phyloP scores from a whole-genome alignment of 2,888 invertebrate genomes.

The Abrostola tripartita region DNA sequence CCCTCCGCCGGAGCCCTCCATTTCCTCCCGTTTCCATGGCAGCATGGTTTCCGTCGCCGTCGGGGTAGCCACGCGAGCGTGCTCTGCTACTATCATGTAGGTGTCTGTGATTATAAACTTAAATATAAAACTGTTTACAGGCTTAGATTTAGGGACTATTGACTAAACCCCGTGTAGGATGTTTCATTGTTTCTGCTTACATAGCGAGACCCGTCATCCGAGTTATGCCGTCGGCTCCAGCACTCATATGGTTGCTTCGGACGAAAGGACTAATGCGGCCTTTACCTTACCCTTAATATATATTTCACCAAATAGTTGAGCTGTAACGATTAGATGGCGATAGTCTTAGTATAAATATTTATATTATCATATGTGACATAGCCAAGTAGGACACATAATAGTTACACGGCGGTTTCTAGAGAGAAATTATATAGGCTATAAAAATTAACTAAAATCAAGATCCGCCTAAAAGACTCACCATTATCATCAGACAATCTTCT shows the following conservation, averaged over 20 bases:
- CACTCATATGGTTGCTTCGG: background rate
- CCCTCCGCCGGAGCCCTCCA: constrained; percentile 90
- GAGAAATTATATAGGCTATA: too few species aligned
- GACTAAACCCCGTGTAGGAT: background rate
- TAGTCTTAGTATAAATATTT: too few species aligned
- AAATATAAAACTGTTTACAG: constrained; percentile 10
- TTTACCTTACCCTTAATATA: too few species aligned
- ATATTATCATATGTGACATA: too few species aligned
- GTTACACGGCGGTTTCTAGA: too few species aligned
- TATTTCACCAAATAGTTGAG: too few species aligned
- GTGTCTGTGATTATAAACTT: constrained; percentile 66
- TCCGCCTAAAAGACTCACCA: constrained; percentile 63
- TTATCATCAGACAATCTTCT: constrained; percentile 83
- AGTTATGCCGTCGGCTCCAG: background rate
- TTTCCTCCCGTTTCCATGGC: constrained; percentile 97
- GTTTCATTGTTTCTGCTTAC: background rate
- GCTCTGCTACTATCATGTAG: constrained; percentile 88
- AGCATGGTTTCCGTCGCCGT: constrained; percentile 96
- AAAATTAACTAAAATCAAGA: too few species aligned
- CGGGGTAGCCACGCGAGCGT: constrained; percentile 93
- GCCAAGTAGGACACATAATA: too few species aligned
- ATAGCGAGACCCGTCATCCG: background rate
- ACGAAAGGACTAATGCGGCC: too few species aligned
- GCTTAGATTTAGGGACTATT: background rate
- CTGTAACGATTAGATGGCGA: too few species aligned